These are phyloP conservation scores for Chymomyza caudatula DNA, from an alignment of 2,888 invertebrate genomes.

Conservation along the genomic window DNA sequence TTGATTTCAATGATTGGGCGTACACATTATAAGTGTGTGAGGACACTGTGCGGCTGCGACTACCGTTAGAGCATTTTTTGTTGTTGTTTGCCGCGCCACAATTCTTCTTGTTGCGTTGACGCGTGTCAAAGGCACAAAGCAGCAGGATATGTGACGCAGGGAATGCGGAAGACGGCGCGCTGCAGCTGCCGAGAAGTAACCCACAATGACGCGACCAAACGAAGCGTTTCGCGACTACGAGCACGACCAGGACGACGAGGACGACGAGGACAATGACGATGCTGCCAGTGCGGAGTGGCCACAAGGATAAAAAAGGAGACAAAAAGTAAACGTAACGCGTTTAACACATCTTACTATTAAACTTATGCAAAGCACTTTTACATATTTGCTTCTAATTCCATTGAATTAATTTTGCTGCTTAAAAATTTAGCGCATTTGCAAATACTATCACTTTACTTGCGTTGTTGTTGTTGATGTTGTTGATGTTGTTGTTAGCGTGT, in stretches of 20 bases:
- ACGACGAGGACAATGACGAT: background rate
- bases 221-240: conserved; percentile 15
- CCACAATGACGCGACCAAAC: background rate
- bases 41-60: no score
- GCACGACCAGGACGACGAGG: conserved; percentile 8
- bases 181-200: background rate
- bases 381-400: background rate
- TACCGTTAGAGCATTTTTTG: no score
- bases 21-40: no score
- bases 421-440: conserved; percentile 2
- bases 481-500: conserved; percentile 13
- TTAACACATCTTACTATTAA: no score
- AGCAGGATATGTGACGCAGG: conserved; percentile 24
- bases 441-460: background rate
- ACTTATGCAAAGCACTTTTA: no score
- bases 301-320: background rate
- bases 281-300: background rate
- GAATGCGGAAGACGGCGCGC: background rate
- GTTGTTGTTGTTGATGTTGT: conserved; percentile 7
- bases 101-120: conserved; percentile 6
- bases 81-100: background rate
- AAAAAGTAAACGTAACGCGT: background rate
- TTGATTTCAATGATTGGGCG: no score
- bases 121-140: conserved; percentile 17
- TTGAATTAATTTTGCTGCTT: conserved; percentile 5